Evolutionary conservation across 1,140 invertebrate genomes (phyloP).

Genomic region (Drosophila auraria): DNA sequence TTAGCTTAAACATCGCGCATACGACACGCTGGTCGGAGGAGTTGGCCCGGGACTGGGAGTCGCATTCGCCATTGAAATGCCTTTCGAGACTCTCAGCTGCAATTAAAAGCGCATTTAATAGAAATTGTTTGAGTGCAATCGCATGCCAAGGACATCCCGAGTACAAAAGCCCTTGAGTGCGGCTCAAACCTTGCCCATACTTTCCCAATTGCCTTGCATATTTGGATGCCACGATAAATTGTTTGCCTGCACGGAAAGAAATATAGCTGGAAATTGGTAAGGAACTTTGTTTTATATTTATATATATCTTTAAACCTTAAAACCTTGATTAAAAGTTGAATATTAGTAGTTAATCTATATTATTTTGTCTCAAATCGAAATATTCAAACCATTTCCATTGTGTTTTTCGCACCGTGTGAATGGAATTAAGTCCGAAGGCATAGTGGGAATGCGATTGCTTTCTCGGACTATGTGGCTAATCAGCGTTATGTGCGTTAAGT

Average conservation of each 20-base stretch:
- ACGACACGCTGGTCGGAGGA: slow-evolving; percentile 34
- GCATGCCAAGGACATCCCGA: slow-evolving; percentile 49
- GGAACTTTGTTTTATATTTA: neutral
- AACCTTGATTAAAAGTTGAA: too few species aligned
- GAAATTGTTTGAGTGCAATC: slow-evolving; percentile 63
- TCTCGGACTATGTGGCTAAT: slow-evolving; percentile 45
- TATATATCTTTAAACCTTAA: neutral
- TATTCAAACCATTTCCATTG: neutral
- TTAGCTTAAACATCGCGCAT: slow-evolving; percentile 37
- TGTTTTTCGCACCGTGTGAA: neutral
- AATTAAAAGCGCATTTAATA: slow-evolving; percentile 73
- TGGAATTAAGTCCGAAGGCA: slow-evolving; percentile 27
- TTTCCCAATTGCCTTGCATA: slow-evolving; percentile 6
- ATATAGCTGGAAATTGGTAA: neutral
- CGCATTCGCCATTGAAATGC: slow-evolving; percentile 42
- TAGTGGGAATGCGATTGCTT: slow-evolving; percentile 10
- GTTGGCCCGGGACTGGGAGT: slow-evolving; percentile 13
- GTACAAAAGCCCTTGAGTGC: slow-evolving; percentile 24
- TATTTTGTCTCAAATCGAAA: too few species aligned
- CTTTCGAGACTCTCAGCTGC: slow-evolving; percentile 48
- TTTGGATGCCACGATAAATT: slow-evolving; percentile 23
- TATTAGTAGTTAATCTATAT: too few species aligned
- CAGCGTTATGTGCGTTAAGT: slow-evolving; percentile 72
- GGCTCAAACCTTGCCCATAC: slow-evolving; percentile 19
- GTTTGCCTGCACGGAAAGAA: slow-evolving; percentile 11